Evolutionary conservation across 2,888 invertebrate genomes (phyloP).

Genomic region (Catocala fraxini): DNA sequence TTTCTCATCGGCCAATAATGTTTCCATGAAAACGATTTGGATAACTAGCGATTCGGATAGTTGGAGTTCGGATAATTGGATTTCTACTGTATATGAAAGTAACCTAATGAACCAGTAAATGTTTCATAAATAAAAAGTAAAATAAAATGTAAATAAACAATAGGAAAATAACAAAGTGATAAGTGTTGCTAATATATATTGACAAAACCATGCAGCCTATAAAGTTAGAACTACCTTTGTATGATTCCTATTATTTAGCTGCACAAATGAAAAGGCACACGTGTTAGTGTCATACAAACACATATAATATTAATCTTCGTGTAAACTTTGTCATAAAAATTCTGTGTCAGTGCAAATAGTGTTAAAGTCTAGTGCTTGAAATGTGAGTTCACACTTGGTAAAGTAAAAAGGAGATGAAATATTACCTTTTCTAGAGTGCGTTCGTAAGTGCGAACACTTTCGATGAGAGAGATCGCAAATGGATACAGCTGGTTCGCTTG

Average conservation of each 20-base stretch:
- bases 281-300: slow-evolving; percentile 76
- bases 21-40: too few relatives aligned
- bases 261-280: slow-evolving; percentile 84
- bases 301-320: slow-evolving; percentile 30
- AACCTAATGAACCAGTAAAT: too few relatives aligned
- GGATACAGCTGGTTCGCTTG: slow-evolving; percentile 99
- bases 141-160: slow-evolving; percentile 7
- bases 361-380: slow-evolving; percentile 61
- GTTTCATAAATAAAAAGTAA: too few relatives aligned
- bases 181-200: slow-evolving; percentile 41
- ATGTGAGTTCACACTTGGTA: slow-evolving; percentile 52
- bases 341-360: slow-evolving; percentile 47
- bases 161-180: slow-evolving; percentile 36
- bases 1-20: too few relatives aligned
- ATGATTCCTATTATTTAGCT: slow-evolving; percentile 89
- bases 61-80: too few relatives aligned
- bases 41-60: too few relatives aligned
- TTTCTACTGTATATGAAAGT: too few relatives aligned
- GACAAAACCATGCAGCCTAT: slow-evolving; percentile 63
- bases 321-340: slow-evolving; percentile 36
- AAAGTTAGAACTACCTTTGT: slow-evolving; percentile 82
- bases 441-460: slow-evolving; percentile 98
- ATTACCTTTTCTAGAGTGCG: slow-evolving; percentile 98
- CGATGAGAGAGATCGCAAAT: slow-evolving; percentile 99
- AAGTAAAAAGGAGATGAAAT: slow-evolving; percentile 34